Evolutionary conservation across 1,140 invertebrate genomes (phyloP).

Genomic region (Laupala kohalensis): DNA sequence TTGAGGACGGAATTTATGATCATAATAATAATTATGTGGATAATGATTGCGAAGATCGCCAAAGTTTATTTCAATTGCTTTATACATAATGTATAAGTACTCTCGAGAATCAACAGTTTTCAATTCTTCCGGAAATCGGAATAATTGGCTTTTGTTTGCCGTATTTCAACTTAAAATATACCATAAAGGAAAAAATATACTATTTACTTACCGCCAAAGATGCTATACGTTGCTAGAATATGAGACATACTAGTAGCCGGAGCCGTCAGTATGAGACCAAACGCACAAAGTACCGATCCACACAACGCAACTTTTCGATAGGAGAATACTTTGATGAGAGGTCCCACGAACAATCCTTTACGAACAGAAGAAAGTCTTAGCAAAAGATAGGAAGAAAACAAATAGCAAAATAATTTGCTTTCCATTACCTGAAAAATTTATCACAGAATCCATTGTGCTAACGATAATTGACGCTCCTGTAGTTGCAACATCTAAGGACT

Average conservation of each 20-base stretch:
- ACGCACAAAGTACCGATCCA: slow-evolving; percentile 45
- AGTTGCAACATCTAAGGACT: slow-evolving; percentile 48
- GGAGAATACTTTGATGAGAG: slow-evolving; percentile 54
- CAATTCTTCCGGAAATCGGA: too few species aligned
- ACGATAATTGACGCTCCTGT: slow-evolving; percentile 57
- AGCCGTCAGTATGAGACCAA: slow-evolving; percentile 50
- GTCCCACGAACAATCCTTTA: slow-evolving; percentile 52
- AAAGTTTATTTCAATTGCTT: too few species aligned
- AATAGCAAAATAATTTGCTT: not conserved
- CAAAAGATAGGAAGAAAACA: slow-evolving; percentile 2
- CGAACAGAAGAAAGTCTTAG: slow-evolving; percentile 2
- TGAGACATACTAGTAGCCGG: slow-evolving; percentile 54
- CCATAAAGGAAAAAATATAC: not conserved
- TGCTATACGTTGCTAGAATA: slow-evolving; percentile 58
- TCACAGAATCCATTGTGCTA: slow-evolving; percentile 54
- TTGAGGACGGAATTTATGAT: too few species aligned
- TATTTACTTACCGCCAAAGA: slow-evolving; percentile 49
- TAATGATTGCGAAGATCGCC: too few species aligned
- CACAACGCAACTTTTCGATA: slow-evolving; percentile 57
- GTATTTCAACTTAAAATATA: not conserved
- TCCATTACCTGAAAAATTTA: slow-evolving; percentile 58
- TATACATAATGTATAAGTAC: too few species aligned
- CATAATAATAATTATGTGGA: too few species aligned
- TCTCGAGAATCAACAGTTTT: too few species aligned
- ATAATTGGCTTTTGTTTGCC: too few species aligned